phyloP scores from a whole-genome alignment of 2,888 invertebrate genomes.

The Oxyscelio sp. region DNA sequence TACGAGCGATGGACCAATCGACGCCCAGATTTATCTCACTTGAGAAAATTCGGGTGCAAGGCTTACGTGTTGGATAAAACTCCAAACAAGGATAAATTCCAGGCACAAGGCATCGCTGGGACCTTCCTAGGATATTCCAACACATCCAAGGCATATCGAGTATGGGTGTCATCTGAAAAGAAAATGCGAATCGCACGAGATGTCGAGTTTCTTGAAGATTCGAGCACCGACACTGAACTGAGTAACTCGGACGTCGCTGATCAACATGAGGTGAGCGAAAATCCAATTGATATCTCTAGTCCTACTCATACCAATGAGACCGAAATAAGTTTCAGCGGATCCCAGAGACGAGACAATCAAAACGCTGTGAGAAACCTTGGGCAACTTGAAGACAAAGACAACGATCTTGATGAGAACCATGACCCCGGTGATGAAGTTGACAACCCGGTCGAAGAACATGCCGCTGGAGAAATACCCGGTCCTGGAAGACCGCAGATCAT shows the following conservation, averaged over 20 bases:
- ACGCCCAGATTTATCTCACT: not conserved
- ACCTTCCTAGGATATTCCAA: too few species aligned
- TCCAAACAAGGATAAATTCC: slow-evolving; percentile 22
- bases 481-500: not conserved
- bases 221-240: too few species aligned
- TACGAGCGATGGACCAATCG: not conserved
- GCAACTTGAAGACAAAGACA: too few species aligned
- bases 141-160: slow-evolving; percentile 5
- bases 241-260: too few species aligned
- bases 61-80: slow-evolving; percentile 19
- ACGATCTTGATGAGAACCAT: too few species aligned
- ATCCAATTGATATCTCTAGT: not conserved
- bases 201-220: not conserved
- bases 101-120: slow-evolving; percentile 14
- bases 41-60: slow-evolving; percentile 6
- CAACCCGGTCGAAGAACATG: not conserved
- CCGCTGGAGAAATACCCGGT: not conserved
- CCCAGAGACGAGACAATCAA: too few species aligned
- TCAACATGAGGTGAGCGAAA: not conserved
- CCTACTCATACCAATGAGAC: not conserved
- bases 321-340: not conserved
- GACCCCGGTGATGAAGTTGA: too few species aligned
- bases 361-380: too few species aligned
- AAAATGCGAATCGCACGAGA: not conserved
- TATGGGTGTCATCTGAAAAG: slow-evolving; percentile 6